phyloP scores from a whole-genome alignment of 2,113 vertebrate genomes.

The Empidonax traillii region DNA sequence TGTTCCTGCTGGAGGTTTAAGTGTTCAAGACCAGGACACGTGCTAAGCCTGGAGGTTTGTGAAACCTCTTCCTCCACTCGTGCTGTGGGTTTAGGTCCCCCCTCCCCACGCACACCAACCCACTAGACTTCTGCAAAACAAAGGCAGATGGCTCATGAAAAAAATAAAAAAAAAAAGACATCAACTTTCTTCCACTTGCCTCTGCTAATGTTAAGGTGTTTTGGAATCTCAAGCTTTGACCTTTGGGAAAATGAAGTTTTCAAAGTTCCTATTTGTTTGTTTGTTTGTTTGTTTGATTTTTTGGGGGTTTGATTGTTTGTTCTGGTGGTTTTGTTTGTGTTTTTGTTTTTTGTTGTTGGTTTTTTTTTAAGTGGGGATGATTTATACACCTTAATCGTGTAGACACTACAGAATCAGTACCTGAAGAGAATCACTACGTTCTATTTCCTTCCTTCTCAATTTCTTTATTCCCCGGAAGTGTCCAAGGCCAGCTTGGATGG shows the following conservation, averaged over 20 bases:
- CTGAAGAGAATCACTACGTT: background rate
- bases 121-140: slow-evolving; percentile 8
- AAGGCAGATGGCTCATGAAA: background rate
- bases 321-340: too few relatives aligned
- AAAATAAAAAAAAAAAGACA: background rate
- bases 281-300: too few relatives aligned
- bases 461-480: background rate
- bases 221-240: background rate
- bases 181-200: background rate
- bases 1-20: background rate
- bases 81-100: background rate
- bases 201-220: background rate
- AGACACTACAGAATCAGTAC: background rate
- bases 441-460: background rate
- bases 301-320: too few relatives aligned
- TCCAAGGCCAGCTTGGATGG: background rate
- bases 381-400: background rate
- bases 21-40: background rate
- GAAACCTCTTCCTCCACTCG: background rate
- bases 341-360: background rate
- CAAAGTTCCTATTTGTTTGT: background rate
- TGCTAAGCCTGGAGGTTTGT: background rate
- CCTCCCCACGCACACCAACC: background rate
- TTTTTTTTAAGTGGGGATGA: background rate
- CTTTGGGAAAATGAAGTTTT: background rate